Base-by-base conservation (phyloP, 2,113 vertebrate genomes). In the Phaethon lepturus region DNA sequence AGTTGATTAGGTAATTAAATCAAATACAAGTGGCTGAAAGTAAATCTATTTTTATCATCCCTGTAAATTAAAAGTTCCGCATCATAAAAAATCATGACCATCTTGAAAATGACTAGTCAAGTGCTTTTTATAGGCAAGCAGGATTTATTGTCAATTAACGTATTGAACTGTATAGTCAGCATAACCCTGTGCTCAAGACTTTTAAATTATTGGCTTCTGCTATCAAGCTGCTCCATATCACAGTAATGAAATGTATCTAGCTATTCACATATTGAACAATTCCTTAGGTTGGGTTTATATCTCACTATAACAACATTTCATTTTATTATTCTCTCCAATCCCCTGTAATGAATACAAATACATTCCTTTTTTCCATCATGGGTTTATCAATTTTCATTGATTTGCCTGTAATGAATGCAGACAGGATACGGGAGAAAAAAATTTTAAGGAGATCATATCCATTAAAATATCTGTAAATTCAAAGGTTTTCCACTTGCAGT, bases 41-140 rank as follows among this genome's bases (percentile, higher is more conserved):
- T 98, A 98, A 98, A 98, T 98, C 98, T 98, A 98, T 98, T 98
- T 98, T 99, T 99, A 98, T 98, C 98, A 98, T 98, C 98, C 98
- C 97, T 98, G 98, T 98, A 98, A 98, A 98, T 99, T 98, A 98
- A 98, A 98, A 98, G 98, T 98, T 98, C 98, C 44, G 96, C 98
- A 97, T 98, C 98, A 98, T 98, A 98, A 98, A 99, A 98, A 98
- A 98, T 98, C 98, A 98, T 95, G 98, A 98, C 98, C 98, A 98
- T 98, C 98, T 98, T 98, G 98, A 98, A 98, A 98, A 98, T 97
- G 98, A 98, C 98, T 98, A 98, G 97, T 98, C 98, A 98, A 98
- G 97, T 98, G 98, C 96, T 97, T 98, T 98, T 98, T 98, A 98
- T 98, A 98, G 97, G 98, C 96, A 97, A 98, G 97, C 87, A 95